These are phyloP conservation scores for Megaleporinus macrocephalus DNA, from an alignment of 2,113 vertebrate genomes.

Conservation along the genomic window DNA sequence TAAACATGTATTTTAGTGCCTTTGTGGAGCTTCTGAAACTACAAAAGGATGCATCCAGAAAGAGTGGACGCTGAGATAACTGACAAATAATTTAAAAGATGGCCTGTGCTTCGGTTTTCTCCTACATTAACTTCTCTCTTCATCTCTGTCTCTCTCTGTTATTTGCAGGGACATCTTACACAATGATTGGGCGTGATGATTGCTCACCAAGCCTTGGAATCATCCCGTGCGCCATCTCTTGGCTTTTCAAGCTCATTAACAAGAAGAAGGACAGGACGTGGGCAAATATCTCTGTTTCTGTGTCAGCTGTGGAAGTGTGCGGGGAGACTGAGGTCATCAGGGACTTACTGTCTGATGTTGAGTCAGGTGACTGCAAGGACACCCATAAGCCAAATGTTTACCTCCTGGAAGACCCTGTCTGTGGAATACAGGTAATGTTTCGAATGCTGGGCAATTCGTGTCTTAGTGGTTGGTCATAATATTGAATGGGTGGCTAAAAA, in stretches of 20 bases:
- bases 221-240: slow-evolving; percentile 95
- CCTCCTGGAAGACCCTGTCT: slow-evolving; percentile 91
- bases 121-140: not conserved
- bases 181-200: slow-evolving; percentile 93
- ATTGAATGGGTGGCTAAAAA: no score
- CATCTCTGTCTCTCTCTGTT: not conserved
- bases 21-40: not conserved
- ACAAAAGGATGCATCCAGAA: not conserved
- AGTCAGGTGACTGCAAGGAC: slow-evolving; percentile 84
- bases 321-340: slow-evolving; percentile 93
- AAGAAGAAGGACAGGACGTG: slow-evolving; percentile 94
- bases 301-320: slow-evolving; percentile 95
- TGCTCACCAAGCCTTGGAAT: slow-evolving; percentile 89
- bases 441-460: not conserved
- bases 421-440: slow-evolving; percentile 89
- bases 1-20: not conserved
- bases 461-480: not conserved
- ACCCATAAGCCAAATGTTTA: slow-evolving; percentile 89
- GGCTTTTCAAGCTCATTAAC: slow-evolving; percentile 95
- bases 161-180: slow-evolving; percentile 90
- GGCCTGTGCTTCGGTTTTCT: not conserved
- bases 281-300: slow-evolving; percentile 91
- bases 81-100: slow-evolving; percentile 13
- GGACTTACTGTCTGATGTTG: slow-evolving; percentile 90
- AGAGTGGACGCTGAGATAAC: not conserved